Evolutionary conservation across 2,797 vertebrate genomes (phyloP).

Genomic region (Gadopsis bispinosus): DNA sequence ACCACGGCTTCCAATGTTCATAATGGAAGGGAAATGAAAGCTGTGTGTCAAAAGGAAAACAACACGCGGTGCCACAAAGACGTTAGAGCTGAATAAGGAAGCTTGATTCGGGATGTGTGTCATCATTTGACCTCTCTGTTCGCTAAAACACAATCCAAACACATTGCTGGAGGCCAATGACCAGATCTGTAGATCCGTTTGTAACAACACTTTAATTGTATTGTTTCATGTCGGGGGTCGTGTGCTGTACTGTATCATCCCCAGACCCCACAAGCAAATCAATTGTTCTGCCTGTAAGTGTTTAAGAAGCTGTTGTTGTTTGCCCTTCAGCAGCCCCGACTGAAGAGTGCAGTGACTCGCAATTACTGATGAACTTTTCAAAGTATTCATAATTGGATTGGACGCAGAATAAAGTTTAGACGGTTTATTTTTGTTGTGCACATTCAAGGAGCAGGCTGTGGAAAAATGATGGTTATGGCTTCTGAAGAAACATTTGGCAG

Average conservation of each 20-base stretch:
- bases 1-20: background rate
- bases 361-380: conserved; percentile 74
- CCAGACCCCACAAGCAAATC: conserved; percentile 30
- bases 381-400: conserved; percentile 84
- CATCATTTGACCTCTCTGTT: conserved; percentile 24
- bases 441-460: conserved; percentile 77
- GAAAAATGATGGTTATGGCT: conserved; percentile 82
- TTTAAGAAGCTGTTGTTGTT: conserved; percentile 45
- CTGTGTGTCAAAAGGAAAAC: background rate
- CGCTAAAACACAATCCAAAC: conserved; percentile 10
- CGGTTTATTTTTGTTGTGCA: conserved; percentile 78
- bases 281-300: conserved; percentile 34
- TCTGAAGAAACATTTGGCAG: conserved; percentile 85
- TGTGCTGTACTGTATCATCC: conserved; percentile 21
- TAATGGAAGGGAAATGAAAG: background rate
- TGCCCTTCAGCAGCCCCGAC: conserved; percentile 63
- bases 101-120: conserved; percentile 25
- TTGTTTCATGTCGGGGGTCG: conserved; percentile 43
- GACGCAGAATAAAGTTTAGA: conserved; percentile 78
- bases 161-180: conserved; percentile 30
- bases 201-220: conserved; percentile 25
- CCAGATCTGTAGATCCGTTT: conserved; percentile 5
- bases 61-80: background rate
- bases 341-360: conserved; percentile 57
- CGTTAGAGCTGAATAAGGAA: background rate